These are phyloP conservation scores for Dryobotodes eremita DNA, from an alignment of 2,888 invertebrate genomes.

Conservation along the genomic window DNA sequence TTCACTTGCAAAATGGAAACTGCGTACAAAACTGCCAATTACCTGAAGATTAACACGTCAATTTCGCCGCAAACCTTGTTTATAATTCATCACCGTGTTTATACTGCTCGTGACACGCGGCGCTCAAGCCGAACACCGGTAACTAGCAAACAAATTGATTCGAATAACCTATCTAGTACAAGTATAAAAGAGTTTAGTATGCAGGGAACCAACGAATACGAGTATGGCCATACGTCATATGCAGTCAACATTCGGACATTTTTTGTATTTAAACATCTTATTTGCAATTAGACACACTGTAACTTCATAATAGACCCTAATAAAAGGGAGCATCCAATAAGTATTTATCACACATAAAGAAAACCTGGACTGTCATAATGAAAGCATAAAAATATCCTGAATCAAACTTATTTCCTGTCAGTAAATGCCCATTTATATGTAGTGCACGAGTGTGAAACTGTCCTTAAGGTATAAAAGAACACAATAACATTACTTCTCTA, in stretches of 20 bases:
- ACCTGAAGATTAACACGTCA: conserved; percentile 50
- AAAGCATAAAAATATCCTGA: neutral
- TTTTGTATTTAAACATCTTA: neutral
- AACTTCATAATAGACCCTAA: neutral
- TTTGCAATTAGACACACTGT: neutral
- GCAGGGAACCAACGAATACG: neutral
- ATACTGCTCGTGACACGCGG: conserved; percentile 55
- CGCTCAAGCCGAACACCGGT: conserved; percentile 55
- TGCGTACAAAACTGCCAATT: conserved; percentile 32
- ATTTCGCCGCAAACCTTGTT: conserved; percentile 48
- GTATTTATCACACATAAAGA: neutral
- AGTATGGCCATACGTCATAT: neutral
- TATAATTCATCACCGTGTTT: conserved; percentile 53
- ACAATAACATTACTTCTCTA: conserved; percentile 14
- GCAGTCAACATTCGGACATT: too few species aligned
- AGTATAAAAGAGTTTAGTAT: neutral
- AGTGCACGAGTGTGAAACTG: conserved; percentile 22
- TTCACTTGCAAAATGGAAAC: conserved; percentile 34
- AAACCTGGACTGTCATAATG: neutral
- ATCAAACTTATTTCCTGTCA: conserved; percentile 12
- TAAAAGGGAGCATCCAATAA: neutral
- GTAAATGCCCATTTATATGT: conserved; percentile 34
- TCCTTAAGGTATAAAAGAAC: conserved; percentile 36
- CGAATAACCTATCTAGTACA: conserved; percentile 24
- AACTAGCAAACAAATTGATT: conserved; percentile 69